Conservation (phyloP, 2,888 invertebrate species). For the Cancer borealis region DNA sequence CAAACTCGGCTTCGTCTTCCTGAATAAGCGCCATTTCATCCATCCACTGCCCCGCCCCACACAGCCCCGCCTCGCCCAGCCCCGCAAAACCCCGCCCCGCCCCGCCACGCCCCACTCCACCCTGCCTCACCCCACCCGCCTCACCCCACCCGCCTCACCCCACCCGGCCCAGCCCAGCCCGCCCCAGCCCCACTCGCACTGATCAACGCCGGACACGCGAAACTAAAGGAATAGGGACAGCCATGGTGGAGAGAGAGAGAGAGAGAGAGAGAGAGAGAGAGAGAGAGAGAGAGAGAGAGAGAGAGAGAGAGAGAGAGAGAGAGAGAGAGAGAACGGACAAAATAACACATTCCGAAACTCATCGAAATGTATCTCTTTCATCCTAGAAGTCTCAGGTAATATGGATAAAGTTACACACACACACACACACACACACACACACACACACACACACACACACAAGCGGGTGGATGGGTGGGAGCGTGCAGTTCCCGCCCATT, state of each 20-base stretch:
- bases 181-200: background rate
- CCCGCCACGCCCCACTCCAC: background rate
- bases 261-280: constrained; percentile 20
- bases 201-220: background rate
- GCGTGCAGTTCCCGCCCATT: background rate
- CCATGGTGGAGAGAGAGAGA: background rate
- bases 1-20: constrained; percentile 20
- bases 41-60: background rate
- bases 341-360: background rate
- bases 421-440: background rate
- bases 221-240: background rate
- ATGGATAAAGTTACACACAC: background rate
- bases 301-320: background rate
- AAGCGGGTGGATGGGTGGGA: too few relatives aligned
- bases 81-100: background rate
- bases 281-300: constrained; percentile 20
- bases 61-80: too few relatives aligned
- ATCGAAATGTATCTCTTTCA: background rate
- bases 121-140: background rate
- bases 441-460: background rate
- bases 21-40: constrained; percentile 5
- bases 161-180: background rate
- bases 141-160: background rate
- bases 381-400: background rate
- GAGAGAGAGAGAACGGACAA: background rate